A percentile compares a stretch with the other conserved stretches of the same genome.
Conservation (phyloP, 2,888 invertebrate genomes). For the Melanostoma scalare region DNA sequence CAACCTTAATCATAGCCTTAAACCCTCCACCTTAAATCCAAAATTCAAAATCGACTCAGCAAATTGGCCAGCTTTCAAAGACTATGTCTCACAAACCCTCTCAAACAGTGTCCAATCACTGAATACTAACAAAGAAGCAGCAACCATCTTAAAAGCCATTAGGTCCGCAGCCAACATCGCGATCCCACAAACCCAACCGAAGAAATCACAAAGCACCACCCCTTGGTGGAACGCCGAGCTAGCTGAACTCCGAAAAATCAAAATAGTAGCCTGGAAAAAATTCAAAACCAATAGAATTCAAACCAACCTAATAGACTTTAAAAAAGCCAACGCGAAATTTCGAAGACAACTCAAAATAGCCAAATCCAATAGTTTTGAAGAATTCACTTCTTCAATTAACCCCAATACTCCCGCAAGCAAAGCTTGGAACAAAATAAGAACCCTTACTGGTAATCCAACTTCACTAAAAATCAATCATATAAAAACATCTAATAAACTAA, state of each 20-base stretch:
- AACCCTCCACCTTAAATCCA: neutral
- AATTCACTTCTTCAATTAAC: constrained; percentile 9
- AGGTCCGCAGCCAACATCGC: constrained; percentile 9
- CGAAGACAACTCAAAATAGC: constrained; percentile 13
- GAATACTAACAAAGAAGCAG: constrained; percentile 16
- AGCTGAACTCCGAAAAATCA: neutral
- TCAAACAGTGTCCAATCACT: neutral
- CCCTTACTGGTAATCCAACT: neutral
- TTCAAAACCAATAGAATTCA: constrained; percentile 3
- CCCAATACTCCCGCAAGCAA: constrained; percentile 6
- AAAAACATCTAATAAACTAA: neutral
- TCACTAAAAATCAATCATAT: neutral
- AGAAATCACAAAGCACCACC: neutral
- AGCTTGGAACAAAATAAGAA: constrained; percentile 15
- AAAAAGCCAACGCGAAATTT: constrained; percentile 27
- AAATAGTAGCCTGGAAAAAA: neutral
- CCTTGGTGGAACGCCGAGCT: constrained; percentile 13
- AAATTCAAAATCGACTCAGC: constrained; percentile 21
- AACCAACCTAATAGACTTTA: neutral
- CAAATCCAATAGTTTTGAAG: constrained; percentile 10
- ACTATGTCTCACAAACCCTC: neutral
- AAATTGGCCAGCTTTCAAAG: neutral
- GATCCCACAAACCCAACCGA: neutral
- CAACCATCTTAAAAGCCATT: neutral
- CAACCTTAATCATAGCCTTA: neutral